Evolutionary conservation across 2,113 vertebrate species (phyloP), one percentile per base, ranked within the genome.

Genomic region (Noturus placidus): DNA sequence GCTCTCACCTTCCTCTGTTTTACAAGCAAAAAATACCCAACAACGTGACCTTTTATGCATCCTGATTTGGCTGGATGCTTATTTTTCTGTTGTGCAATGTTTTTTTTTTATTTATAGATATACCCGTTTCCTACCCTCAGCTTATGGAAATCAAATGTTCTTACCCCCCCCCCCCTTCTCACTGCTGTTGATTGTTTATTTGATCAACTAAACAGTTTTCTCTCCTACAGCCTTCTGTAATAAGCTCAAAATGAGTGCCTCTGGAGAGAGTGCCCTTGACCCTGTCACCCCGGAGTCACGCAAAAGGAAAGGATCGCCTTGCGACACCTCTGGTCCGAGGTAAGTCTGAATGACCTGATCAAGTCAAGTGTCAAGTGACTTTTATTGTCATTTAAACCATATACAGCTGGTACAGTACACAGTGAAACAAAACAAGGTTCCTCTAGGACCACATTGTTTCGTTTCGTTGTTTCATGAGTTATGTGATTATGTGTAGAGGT

Each of bases 281-380:
- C 96, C 97, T 85, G 93, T 94, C 89, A 95, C 96, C 92, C 93
- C 95, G 30, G 97, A 99, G 92, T 96, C 96, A 78, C 96, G 97
- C 87, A 99, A 99, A 94, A 97, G 98, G 92, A 99, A 97, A 93
- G 96, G 96, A 90, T 97, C 97, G 0, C 97, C 97, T 90, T 98
- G 97, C 85, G 97, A 98, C 92, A 97, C 96, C 6, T 94, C 96
- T 72, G 96, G 96, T 84, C 97, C 97, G 91, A 99, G 97, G 98
- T 99, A 86, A 90, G 87, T 38, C 0, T 10, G 3, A 35, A 72
- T 72, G 5, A 20, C 33, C 33, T 2, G 15, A 19, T 35, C 46
- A 50, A 50, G 46, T 50, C 46, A 50, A 42, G 38, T 42, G 38
- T 42, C 38, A 2, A 10, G 9, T 50, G 46, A 10, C 46, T 50